Base-by-base conservation (phyloP, 1,140 invertebrate species). In the Phortica variegata region DNA sequence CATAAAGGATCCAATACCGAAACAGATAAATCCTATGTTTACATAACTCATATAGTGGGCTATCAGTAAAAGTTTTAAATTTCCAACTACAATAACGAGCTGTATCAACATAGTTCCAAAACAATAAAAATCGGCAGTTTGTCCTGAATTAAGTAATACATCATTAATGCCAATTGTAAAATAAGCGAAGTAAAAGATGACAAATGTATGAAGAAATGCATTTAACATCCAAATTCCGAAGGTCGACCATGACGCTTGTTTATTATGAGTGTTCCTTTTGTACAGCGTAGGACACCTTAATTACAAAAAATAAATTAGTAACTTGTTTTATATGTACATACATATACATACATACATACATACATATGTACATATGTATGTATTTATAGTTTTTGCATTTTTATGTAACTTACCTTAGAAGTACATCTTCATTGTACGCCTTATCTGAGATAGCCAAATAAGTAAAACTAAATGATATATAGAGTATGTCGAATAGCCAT, bases 401-500 rank as follows among this genome's bases (percentile, higher is more conserved):
- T n/a, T n/a, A n/a, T n/a, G n/a, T n/a, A 0, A 79, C 78, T 68
- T 55, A 80, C 60, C 77, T 77, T 7, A 90, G 58, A 0, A 94
- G 77, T 15, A 77, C 73, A n/a, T 79, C 56, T 1, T 83, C 78
- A 0, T 79, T 73, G 58, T 83, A 82, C 39, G 84, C 79, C 60
- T 90, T 88, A 47, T 90, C 88, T 2, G 85, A 81, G 18, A 91
- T 77, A 10, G 86, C 84, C 49, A 84, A 84, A 0, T 84, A 47
- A 1, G 90, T 72, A 40, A 87, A 82, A 2, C 88, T 88, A 16
- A 85, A 49, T 0, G 85, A 83, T 0, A 87, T 86, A 56, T 88
- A 90, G 15, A 88, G 56, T 7, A 90, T 77, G 61, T 91, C 91
- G 63, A 83, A 91, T 16, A 85, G 75, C 59, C 87, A 88, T 10